Percentiles rank a stretch among this genome's conserved stretches.
Evolutionary conservation across 2,888 invertebrate species (phyloP).

Genomic region (Sericinus montela): DNA sequence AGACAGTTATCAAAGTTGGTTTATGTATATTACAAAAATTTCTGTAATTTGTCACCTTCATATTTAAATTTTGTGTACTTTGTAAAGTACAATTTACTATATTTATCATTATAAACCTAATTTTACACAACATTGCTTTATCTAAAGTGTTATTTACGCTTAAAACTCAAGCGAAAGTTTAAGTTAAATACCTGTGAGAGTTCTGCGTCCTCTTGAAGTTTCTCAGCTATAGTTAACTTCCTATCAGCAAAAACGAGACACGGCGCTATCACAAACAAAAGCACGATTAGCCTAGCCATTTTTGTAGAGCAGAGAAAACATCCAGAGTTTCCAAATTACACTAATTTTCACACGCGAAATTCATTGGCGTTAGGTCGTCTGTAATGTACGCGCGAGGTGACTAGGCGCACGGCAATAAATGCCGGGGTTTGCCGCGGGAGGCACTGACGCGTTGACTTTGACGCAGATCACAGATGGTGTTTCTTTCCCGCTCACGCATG

Average conservation of each 20-base stretch:
- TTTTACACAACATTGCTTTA: conserved; percentile 7
- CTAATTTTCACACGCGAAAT: conserved; percentile 56
- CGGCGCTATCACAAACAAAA: conserved; percentile 61
- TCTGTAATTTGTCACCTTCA: too few species aligned
- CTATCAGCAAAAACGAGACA: conserved; percentile 51
- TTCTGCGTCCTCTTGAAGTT: conserved; percentile 82
- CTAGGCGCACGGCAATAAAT: conserved; percentile 56
- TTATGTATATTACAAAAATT: too few species aligned
- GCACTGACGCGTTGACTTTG: conserved; percentile 50
- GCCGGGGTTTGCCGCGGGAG: conserved; percentile 51
- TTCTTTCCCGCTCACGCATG: conserved; percentile 51
- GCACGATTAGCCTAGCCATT: conserved; percentile 60
- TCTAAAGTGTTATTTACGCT: conserved; percentile 11
- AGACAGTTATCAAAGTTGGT: too few species aligned
- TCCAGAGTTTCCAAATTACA: conserved; percentile 47
- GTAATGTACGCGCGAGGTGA: conserved; percentile 40
- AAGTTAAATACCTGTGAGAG: conserved; percentile 81
- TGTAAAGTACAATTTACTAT: too few species aligned
- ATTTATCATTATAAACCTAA: not conserved
- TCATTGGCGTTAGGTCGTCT: conserved; percentile 37
- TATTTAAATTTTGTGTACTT: too few species aligned
- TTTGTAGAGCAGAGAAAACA: conserved; percentile 38
- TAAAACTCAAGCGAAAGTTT: conserved; percentile 25
- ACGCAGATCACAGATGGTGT: conserved; percentile 35
- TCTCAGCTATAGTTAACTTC: conserved; percentile 79